Evolutionary conservation across 2,888 invertebrate genomes (phyloP), one percentile per base, ranked within the genome.

Genomic region (Rhopalosiphum nymphaeae): DNA sequence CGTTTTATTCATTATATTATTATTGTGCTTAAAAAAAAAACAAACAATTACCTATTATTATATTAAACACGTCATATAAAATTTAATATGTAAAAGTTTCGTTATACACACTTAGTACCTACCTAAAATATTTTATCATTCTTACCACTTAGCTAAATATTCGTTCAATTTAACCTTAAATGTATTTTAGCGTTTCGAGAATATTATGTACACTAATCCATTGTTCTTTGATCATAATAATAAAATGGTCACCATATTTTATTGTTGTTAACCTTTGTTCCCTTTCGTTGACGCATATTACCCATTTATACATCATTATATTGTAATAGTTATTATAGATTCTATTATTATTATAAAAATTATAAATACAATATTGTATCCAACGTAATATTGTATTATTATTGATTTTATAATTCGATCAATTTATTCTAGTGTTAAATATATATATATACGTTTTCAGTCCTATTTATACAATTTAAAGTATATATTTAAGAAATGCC

Each of bases 101-200:
- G 29, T 89, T 44, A 53, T 88, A 89, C 36, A 36, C n/a, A n/a
- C 56, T 89, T 89, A 89, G 89, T 89, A 89, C 57, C 89, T 89
- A 57, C 89, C 89, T 56, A 89, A 57, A 57, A 89, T 44, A 29
- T 57, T 89, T 89, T 44, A 89, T 57, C 57, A 44, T 61, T 89
- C 29, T 44, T 89, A 57, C 57, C 29, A 89, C 29, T 57, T 89
- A 89, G 57, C 16, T 29, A 89, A 44, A 57, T 21, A 53, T 89
- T 29, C 29, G 29, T 89, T 89, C 21, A 57, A 89, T 89, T 44
- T 57, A 57, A 89, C 29, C 61, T 89, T 57, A 44, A 89, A 57
- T 89, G 57, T 89, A 89, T 89, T 89, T 89, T 89, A 89, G 89
- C 44, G 57, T 89, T 89, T 89, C 29, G 29, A 44, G 53, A 88